Evolutionary conservation across 64 coral and sea anemone species (phyloP).

Genomic region (Dendronephthya gigantea): DNA sequence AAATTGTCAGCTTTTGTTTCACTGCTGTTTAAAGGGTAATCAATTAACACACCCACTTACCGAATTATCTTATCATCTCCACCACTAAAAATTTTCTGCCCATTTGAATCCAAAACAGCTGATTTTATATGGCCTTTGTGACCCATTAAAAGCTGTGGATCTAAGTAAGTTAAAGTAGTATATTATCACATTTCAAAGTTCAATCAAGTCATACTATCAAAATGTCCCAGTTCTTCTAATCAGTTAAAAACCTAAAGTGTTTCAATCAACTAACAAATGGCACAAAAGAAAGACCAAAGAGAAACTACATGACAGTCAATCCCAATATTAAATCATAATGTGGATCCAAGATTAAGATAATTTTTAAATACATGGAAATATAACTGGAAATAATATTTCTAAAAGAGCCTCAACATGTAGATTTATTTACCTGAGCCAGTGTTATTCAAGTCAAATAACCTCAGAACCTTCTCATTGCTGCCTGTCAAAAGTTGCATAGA

Average conservation of each 20-base stretch:
- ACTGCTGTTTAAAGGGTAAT: too few relatives aligned
- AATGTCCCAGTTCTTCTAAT: too few relatives aligned
- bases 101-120: conserved; percentile 56
- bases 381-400: not conserved
- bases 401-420: not conserved
- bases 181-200: too few relatives aligned
- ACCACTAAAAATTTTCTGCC: conserved; percentile 60
- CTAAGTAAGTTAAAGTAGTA: conserved; percentile 25
- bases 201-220: too few relatives aligned
- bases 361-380: too few relatives aligned
- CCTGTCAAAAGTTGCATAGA: conserved; percentile 72
- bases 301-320: too few relatives aligned
- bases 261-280: too few relatives aligned
- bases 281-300: too few relatives aligned
- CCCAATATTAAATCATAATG: too few relatives aligned
- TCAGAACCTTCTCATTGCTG: conserved; percentile 84
- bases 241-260: too few relatives aligned
- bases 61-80: conserved; percentile 90
- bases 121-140: conserved; percentile 66
- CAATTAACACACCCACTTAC: too few relatives aligned
- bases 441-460: conserved; percentile 70
- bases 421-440: conserved; percentile 57
- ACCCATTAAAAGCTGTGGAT: conserved; percentile 65
- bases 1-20: not conserved
- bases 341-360: too few relatives aligned